phyloP scores from a whole-genome alignment of 2,113 vertebrate genomes.

The Seriola rivoliana region DNA sequence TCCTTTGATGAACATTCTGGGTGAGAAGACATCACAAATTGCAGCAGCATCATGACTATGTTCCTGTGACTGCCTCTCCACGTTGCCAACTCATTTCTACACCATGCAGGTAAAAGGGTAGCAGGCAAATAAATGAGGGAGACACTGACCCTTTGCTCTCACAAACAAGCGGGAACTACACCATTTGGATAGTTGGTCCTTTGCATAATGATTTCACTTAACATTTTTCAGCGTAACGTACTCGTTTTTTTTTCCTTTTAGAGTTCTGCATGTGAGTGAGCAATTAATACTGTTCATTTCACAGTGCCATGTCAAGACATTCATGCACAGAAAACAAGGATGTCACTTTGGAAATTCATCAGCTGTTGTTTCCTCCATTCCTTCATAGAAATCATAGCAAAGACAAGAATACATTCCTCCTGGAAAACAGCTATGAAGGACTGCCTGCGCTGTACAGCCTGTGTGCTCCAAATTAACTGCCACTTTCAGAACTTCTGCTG shows the following conservation, averaged over 20 bases:
- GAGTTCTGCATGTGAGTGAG: too few species aligned
- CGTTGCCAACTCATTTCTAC: neutral
- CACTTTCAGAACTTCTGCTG: neutral
- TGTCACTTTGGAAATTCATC: neutral
- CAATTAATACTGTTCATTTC: neutral
- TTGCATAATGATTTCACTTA: neutral
- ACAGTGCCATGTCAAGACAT: neutral
- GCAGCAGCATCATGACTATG: constrained; percentile 7
- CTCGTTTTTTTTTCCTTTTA: too few species aligned
- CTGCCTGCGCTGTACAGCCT: neutral
- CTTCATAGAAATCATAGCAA: neutral
- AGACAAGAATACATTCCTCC: neutral
- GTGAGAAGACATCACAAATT: constrained; percentile 20
- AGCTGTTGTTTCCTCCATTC: neutral
- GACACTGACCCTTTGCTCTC: neutral
- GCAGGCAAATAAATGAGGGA: neutral
- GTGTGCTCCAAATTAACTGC: neutral
- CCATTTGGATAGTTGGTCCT: neutral
- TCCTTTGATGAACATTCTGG: constrained; percentile 13
- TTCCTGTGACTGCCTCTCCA: neutral
- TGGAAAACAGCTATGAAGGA: neutral
- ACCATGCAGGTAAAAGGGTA: constrained; percentile 38
- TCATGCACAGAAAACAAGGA: neutral
- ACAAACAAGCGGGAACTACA: neutral
- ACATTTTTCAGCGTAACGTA: too few species aligned